Base-by-base conservation (phyloP, 2,888 invertebrate species). In the Microdon myrmicae region DNA sequence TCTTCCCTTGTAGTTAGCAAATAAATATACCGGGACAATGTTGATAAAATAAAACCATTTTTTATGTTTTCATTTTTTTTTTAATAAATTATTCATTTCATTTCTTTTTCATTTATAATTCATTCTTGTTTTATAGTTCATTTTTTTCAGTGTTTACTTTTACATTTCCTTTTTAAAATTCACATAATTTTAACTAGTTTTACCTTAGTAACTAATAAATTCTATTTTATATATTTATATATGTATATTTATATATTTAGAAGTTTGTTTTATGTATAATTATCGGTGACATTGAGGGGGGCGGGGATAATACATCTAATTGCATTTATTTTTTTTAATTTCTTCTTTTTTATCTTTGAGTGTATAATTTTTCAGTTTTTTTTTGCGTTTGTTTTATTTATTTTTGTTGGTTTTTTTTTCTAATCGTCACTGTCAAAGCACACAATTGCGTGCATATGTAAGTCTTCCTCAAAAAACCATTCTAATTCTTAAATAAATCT, bases 101-200 rank as follows among this genome's bases (percentile, higher is more conserved):
- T 64, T 58, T 35, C 51, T 20, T n/a, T 44, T 35, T 64, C 44
- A 31, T 64, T 64, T 58, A 64, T 64, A 64, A 64, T 64, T 64
- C 64, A 64, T 60, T 59, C 44, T 41, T n/a, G n/a, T 58, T 49
- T 55, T 49, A 55, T 47, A 55, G 32, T 48, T 41, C 26, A 10
- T 47, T 31, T 43, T 61, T 34, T 31, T 48, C 19, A 32, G 20
- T 19, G 2, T 5, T 34, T 34, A 34, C 17, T 29, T 1, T 10
- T 19, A 22, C 19, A 16, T 3, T 39, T 41, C 45, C 34, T 26
- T 43, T 49, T 60, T 54, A 9, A 45, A 64, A 58, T 64, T 58
- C 64, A 64, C 53, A 64, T 64, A 64, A 64, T 64, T 64, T 58
- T 64, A 64, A 64, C 64, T 64, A 64, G 58, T 64, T n/a, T n/a